Base-by-base conservation (phyloP, 2,797 vertebrate genomes). In the Smutsia temminckii region DNA sequence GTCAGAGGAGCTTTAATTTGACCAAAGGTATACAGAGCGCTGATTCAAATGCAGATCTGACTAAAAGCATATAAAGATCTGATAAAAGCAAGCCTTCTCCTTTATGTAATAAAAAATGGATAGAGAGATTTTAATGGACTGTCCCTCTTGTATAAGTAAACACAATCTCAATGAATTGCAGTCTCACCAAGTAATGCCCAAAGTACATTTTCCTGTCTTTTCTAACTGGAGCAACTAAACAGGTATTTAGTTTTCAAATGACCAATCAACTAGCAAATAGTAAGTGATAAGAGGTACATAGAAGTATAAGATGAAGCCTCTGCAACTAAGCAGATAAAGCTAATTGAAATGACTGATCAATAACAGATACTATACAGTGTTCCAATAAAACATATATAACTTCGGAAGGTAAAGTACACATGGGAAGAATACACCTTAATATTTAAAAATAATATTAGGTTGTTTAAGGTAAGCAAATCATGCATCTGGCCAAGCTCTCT, bases 361-460 rank as follows among this genome's bases (percentile, higher is more conserved):
- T 21, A 74, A 53, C 84, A 87, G 25, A 63, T 3, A 40, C 2
- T 42, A 63, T 4, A 51, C 6, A 42, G 25, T 32, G 6, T 69
- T 88, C 27, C 46, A 85, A 37, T 63, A 80, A 66, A 94, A 90
- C 32, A 12, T 7, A 78, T 55, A 46, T 21, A 85, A 51, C 25
- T 66, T 89, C 46, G 89, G 40, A 84, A 92, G 64, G 37, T 78
- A 74, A 63, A 2, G 63, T 29, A 51, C 17, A 81, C 18, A 20
- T 13, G 12, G 32, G 37, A 86, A 91, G 29, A 93, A 34, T 20
- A 17, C 10, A 21, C 11, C 40, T 80, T 75, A 59, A 51, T 63
- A 71, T 77, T 91, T 42, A 66, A 18, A 91, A 91, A 88, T 77
- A 81, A 25, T 40, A 92, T 61, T 81, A 80, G 42, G 7, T 83